These are phyloP conservation scores for Ceriagrion tenellum DNA, from an alignment of 2,888 invertebrate genomes.

Conservation along the genomic window DNA sequence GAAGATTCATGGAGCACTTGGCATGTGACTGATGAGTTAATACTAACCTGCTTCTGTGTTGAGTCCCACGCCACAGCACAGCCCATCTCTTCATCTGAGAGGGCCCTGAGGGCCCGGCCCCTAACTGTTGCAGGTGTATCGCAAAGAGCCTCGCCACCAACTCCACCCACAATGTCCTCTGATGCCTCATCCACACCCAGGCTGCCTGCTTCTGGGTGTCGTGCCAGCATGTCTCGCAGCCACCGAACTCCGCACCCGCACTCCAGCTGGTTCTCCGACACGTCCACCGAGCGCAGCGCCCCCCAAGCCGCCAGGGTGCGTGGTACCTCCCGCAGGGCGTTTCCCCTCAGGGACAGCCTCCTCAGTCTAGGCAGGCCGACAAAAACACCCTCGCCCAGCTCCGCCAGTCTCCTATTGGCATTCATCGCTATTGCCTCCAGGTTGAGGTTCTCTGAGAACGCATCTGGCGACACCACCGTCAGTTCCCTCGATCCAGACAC, in stretches of 20 bases:
- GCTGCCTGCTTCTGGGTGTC: constrained; percentile 67
- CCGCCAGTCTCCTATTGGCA: constrained; percentile 87
- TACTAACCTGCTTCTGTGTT: constrained; percentile 56
- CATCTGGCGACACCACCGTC: constrained; percentile 86
- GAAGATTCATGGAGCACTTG: neutral
- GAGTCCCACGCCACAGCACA: constrained; percentile 85
- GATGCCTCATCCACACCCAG: constrained; percentile 69
- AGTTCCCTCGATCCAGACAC: constrained; percentile 88
- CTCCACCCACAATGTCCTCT: neutral
- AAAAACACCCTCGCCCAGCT: constrained; percentile 88
- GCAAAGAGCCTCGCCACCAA: constrained; percentile 84
- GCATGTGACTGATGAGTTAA: neutral
- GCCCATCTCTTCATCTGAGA: constrained; percentile 88
- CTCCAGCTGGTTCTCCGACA: constrained; percentile 90
- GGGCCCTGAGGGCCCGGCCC: constrained; percentile 84
- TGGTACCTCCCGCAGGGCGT: constrained; percentile 87
- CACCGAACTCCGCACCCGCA: constrained; percentile 91
- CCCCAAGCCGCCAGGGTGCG: constrained; percentile 90
- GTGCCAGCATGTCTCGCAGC: constrained; percentile 83
- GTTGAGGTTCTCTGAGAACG: constrained; percentile 89
- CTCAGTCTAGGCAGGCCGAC: constrained; percentile 89
- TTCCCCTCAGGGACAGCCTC: constrained; percentile 88
- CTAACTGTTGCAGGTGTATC: constrained; percentile 86
- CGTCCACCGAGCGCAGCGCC: constrained; percentile 86
- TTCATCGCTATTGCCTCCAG: constrained; percentile 87